Evolutionary conservation across 1,140 invertebrate genomes (phyloP).

Genomic region (Sweltsa coloradensis): DNA sequence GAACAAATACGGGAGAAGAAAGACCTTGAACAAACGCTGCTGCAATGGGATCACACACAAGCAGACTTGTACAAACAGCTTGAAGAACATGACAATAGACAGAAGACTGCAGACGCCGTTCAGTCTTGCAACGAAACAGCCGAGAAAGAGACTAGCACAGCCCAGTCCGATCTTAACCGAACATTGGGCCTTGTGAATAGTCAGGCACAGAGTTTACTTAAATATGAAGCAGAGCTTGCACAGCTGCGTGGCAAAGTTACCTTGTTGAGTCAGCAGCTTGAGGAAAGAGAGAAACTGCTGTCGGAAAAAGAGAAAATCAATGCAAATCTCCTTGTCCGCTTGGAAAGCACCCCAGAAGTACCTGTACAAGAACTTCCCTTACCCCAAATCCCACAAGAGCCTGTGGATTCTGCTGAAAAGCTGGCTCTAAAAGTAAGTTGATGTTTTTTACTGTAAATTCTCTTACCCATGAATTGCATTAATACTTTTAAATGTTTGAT

Average conservation of each 20-base stretch:
- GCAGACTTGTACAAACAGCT: slow-evolving; percentile 4
- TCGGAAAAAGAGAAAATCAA: slow-evolving; percentile 25
- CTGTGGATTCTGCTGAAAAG: slow-evolving; percentile 11
- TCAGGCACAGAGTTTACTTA: slow-evolving; percentile 11
- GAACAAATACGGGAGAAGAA: slow-evolving; percentile 13
- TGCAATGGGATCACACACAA: slow-evolving; percentile 9
- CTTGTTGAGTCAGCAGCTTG: slow-evolving; percentile 19
- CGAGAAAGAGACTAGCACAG: too few relatives aligned
- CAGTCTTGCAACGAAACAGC: too few relatives aligned
- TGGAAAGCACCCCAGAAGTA: neutral
- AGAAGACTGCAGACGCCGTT: neutral
- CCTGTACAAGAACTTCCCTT: neutral
- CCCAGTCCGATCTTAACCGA: neutral
- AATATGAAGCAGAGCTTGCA: slow-evolving; percentile 11
- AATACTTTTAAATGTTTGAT: too few relatives aligned
- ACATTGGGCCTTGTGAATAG: slow-evolving; percentile 8
- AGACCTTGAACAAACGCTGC: slow-evolving; percentile 4
- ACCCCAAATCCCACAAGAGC: slow-evolving; percentile 9
- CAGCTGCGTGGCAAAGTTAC: slow-evolving; percentile 19
- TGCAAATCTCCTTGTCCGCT: slow-evolving; percentile 17
- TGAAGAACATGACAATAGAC: neutral
- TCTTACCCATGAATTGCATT: too few relatives aligned
- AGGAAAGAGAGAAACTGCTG: slow-evolving; percentile 22
- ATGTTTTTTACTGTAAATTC: neutral
- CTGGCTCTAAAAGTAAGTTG: slow-evolving; percentile 14